A percentile compares a stretch with the other conserved stretches of the same genome.
phyloP scores from a whole-genome alignment of 2,113 vertebrate species.

The Rostratula benghalensis region DNA sequence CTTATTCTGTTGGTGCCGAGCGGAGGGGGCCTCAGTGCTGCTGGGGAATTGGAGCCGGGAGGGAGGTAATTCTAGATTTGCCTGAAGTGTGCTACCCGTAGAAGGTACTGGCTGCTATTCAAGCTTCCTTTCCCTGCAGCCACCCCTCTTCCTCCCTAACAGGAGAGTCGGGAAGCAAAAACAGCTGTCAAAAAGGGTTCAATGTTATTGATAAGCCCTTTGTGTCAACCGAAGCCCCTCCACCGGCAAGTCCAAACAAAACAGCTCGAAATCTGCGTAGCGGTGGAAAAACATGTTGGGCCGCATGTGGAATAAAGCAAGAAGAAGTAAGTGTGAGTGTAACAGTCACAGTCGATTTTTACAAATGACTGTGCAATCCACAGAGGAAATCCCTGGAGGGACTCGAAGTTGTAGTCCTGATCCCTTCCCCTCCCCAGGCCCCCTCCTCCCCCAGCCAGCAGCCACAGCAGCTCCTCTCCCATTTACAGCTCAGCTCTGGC shows the following conservation, averaged over 20 bases:
- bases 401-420: not conserved
- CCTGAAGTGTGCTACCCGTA: slow-evolving; percentile 31
- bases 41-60: not conserved
- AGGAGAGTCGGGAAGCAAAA: slow-evolving; percentile 53
- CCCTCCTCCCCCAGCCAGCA: not conserved
- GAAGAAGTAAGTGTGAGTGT: slow-evolving; percentile 17
- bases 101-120: slow-evolving; percentile 48
- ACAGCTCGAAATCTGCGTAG: slow-evolving; percentile 49
- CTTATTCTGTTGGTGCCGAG: slow-evolving; percentile 26
- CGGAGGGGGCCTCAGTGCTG: not conserved
- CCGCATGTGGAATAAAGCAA: slow-evolving; percentile 10
- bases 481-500: not conserved
- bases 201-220: slow-evolving; percentile 69
- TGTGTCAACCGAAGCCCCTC: slow-evolving; percentile 50
- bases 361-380: slow-evolving; percentile 41
- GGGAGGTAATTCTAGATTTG: slow-evolving; percentile 51
- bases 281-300: slow-evolving; percentile 36
- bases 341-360: slow-evolving; percentile 28
- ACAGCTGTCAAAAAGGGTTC: slow-evolving; percentile 68
- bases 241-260: slow-evolving; percentile 64
- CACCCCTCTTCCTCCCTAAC: slow-evolving; percentile 5
- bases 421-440: not conserved
- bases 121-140: slow-evolving; percentile 35
- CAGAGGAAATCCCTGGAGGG: not conserved
- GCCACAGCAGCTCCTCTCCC: not conserved